Percentiles rank a stretch among this genome's conserved stretches.
These are phyloP conservation scores for Girardinichthys multiradiatus DNA, from an alignment of 2,113 vertebrate genomes.

Conservation along the genomic window DNA sequence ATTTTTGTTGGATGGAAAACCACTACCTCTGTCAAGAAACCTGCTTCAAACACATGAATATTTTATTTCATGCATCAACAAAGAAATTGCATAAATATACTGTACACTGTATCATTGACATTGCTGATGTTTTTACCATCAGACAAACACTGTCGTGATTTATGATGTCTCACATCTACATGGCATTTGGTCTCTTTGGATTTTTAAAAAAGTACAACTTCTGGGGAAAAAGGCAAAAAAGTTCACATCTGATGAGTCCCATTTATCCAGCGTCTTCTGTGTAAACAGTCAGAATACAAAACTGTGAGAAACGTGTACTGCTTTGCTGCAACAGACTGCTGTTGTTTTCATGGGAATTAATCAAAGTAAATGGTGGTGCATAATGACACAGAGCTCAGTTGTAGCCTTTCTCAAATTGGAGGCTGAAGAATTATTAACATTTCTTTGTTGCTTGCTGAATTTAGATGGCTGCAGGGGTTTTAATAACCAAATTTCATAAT, in stretches of 20 bases:
- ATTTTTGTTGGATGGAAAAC: neutral
- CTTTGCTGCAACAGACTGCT: neutral
- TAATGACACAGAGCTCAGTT: slow-evolving; percentile 14
- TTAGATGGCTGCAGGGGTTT: slow-evolving; percentile 24
- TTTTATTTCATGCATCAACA: neutral
- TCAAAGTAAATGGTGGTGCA: slow-evolving; percentile 28
- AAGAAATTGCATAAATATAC: neutral
- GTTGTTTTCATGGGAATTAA: slow-evolving; percentile 28
- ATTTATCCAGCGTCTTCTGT: slow-evolving; percentile 5
- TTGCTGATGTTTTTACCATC: neutral
- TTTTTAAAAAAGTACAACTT: neutral
- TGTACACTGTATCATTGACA: neutral
- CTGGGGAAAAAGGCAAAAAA: neutral
- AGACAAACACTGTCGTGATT: neutral
- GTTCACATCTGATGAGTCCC: neutral
- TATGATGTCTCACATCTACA: neutral
- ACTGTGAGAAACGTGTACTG: neutral
- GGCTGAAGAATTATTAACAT: slow-evolving; percentile 24
- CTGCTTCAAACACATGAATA: neutral
- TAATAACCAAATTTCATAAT: slow-evolving; percentile 24
- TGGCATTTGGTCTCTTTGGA: neutral
- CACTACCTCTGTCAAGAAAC: neutral
- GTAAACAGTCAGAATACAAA: slow-evolving; percentile 2
- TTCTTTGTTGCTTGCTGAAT: slow-evolving; percentile 7
- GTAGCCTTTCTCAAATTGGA: slow-evolving; percentile 10